Base-by-base conservation (phyloP, 2,113 vertebrate species). In the Bolborhynchus lineola region DNA sequence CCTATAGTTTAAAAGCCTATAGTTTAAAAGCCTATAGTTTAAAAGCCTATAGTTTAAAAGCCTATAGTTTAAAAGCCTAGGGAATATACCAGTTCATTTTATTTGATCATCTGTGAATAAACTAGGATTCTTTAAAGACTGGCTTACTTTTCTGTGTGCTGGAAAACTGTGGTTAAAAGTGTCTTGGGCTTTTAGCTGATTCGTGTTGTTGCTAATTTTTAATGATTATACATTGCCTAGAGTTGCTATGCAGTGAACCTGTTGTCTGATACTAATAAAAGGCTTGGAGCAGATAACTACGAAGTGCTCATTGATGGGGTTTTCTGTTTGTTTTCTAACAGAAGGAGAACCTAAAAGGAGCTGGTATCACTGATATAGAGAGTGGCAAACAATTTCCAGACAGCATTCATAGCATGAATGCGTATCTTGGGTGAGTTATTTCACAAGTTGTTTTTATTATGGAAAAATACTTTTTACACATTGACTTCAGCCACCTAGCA, bases 381-480 rank as follows among this genome's bases (percentile, higher is more conserved):
- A 96, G 85, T 62, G 97, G 95, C 52, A 98, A 64, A 20, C 91
- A 67, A n/a, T 97, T 99, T 85, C 98, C 99, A 39, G 97, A 97
- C 71, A 97, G 59, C 0, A 83, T 99, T 69, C 98, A 98, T 87
- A 99, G 99, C 52, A 98, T 99, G 98, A 99, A 98, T 39, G 98
- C 96, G 0, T 99, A 99, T 88, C 97, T 99, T 53, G 99, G 98
- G 98, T 99, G 96, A 92, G 86, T 92, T 86, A 62, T 53, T 90
- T 68, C 88, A 21, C 10, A 46, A 76, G 21, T 47, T 49, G 5
- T 4, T 46, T 82, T 78, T 72, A 16, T 88, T 76, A 25, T 3
- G 16, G 41, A 46, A 49, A 75, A 50, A 35, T 33, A 55, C 68
- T 17, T 65, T 33, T n/a, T 75, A 55, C 6, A 10, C 2, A 3